Conservation (phyloP, 2,888 invertebrate species). For the Amblyteles armatorius region DNA sequence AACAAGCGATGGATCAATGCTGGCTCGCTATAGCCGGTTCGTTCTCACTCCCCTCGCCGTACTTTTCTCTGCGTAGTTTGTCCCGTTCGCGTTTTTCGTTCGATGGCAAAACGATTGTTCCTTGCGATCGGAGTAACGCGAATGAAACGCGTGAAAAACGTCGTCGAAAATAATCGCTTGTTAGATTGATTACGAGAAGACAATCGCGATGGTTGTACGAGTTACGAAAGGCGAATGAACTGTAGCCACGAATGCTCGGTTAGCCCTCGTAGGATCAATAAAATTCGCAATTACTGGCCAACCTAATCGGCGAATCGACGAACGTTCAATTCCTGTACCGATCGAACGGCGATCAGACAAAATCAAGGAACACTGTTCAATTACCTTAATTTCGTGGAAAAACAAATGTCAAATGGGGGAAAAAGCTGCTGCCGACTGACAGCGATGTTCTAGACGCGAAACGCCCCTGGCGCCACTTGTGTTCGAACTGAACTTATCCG, state of each 20-base stretch:
- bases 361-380: neutral
- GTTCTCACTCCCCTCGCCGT: constrained; percentile 44
- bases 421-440: constrained; percentile 69
- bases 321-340: neutral
- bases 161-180: neutral
- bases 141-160: neutral
- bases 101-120: neutral
- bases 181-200: constrained; percentile 37
- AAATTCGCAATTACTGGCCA: constrained; percentile 2
- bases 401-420: constrained; percentile 62
- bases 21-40: constrained; percentile 50
- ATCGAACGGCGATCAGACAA: neutral
- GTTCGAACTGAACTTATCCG: neutral
- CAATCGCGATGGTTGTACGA: neutral
- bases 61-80: constrained; percentile 6
- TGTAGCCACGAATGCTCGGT: constrained; percentile 37
- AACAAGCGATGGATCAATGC: constrained; percentile 63
- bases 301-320: neutral
- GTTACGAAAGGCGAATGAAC: constrained; percentile 44
- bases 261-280: constrained; percentile 6
- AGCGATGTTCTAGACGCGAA: constrained; percentile 61
- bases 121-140: neutral
- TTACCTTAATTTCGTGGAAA: constrained; percentile 66
- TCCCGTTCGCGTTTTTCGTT: neutral
- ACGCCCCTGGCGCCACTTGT: constrained; percentile 64